phyloP scores from a whole-genome alignment of 2,113 vertebrate genomes.

The Vidua chalybeata region DNA sequence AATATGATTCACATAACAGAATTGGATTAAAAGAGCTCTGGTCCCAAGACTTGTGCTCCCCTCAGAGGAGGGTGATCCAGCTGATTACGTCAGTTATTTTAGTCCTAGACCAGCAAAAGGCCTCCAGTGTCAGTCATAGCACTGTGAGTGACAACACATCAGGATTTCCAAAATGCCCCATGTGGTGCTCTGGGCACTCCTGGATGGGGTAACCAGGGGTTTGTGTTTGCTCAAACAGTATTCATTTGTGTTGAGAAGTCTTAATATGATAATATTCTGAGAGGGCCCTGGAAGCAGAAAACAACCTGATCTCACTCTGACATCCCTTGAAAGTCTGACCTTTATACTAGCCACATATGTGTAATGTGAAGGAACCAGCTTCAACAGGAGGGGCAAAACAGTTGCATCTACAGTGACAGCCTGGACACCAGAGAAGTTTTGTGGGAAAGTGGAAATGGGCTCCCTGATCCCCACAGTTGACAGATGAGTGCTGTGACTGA shows the following conservation, averaged over 20 bases:
- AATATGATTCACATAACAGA: not conserved
- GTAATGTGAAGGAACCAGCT: not conserved
- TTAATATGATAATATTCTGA: not conserved
- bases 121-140: not conserved
- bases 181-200: not conserved
- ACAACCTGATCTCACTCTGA: not conserved
- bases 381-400: not conserved
- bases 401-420: accelerated
- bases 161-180: not conserved
- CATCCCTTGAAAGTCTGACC: not conserved
- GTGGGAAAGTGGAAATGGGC: not conserved
- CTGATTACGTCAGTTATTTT: not conserved
- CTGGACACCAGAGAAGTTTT: not conserved
- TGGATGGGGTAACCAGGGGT: not conserved
- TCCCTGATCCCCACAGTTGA: not conserved
- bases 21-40: not conserved
- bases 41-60: not conserved
- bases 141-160: not conserved
- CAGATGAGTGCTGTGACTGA: not conserved
- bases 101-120: not conserved
- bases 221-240: not conserved
- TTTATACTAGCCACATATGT: not conserved
- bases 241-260: not conserved
- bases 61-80: not conserved
- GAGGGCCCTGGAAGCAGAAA: not conserved